A percentile compares a stretch with the other conserved stretches of the same genome.
phyloP scores from a whole-genome alignment of 30 jellyfish, hydroid and myxozoan species.

The Catostylus mosaicus region DNA sequence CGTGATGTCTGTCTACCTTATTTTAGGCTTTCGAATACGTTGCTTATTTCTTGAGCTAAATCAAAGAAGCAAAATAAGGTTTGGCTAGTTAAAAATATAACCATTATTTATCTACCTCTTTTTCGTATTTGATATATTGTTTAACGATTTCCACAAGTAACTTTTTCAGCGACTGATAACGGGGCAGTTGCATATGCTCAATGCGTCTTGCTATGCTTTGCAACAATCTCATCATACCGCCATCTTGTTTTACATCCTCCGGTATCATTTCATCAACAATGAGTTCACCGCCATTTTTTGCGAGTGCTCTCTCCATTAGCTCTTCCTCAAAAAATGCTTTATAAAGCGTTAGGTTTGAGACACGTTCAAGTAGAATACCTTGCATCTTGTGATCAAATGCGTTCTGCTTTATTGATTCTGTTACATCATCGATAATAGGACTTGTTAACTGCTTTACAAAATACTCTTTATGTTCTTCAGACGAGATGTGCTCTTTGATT shows the following conservation, averaged over 20 bases:
- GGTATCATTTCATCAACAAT: slow-evolving; percentile 44
- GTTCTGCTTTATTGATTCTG: background rate
- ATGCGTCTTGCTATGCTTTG: slow-evolving; percentile 56
- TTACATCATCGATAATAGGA: slow-evolving; percentile 13
- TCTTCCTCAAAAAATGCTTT: slow-evolving; percentile 52
- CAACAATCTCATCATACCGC: slow-evolving; percentile 34
- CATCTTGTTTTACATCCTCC: slow-evolving; percentile 41
- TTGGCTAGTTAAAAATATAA: no score
- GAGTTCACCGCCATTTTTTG: background rate
- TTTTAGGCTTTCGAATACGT: no score
- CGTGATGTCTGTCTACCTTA: no score
- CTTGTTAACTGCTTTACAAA: slow-evolving; percentile 21
- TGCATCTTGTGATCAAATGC: slow-evolving; percentile 18
- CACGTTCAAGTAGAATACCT: background rate
- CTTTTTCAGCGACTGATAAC: slow-evolving; percentile 56
- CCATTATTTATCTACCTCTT: background rate
- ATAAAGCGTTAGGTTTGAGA: slow-evolving; percentile 49
- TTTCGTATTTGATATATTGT: slow-evolving; percentile 7
- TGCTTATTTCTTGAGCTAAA: no score
- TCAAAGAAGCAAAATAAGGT: no score
- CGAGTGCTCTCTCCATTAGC: slow-evolving; percentile 19
- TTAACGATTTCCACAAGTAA: slow-evolving; percentile 32
- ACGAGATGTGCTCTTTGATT: background rate
- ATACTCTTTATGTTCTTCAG: background rate
- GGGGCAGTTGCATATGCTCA: slow-evolving; percentile 88